Conservation (phyloP, 2,888 invertebrate genomes). For the Orthosia gothica region DNA sequence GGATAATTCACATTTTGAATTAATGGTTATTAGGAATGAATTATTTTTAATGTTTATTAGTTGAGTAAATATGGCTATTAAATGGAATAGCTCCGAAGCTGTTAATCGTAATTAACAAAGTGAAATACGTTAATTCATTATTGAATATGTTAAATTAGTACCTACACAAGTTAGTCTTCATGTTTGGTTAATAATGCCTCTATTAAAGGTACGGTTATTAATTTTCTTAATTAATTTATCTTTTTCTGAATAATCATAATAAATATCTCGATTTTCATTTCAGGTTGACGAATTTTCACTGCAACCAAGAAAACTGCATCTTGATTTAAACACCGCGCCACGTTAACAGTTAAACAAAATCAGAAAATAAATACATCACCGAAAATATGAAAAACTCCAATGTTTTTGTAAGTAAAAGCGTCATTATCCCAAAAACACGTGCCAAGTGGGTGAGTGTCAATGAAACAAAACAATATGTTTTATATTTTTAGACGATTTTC, state of each 20-base stretch:
- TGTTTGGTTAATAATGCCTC: slow-evolving; percentile 1
- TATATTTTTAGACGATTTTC: slow-evolving; percentile 70
- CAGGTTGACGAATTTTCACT: neutral
- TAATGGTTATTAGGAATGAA: slow-evolving; percentile 37
- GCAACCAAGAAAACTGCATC: slow-evolving; percentile 5
- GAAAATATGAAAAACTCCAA: slow-evolving; percentile 68
- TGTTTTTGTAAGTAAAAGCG: slow-evolving; percentile 75
- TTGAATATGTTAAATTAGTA: slow-evolving; percentile 36
- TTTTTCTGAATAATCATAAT: neutral
- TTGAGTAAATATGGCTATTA: slow-evolving; percentile 48
- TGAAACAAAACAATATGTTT: slow-evolving; percentile 73
- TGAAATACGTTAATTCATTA: slow-evolving; percentile 58
- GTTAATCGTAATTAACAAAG: slow-evolving; percentile 44
- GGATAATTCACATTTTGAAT: slow-evolving; percentile 45
- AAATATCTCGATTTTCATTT: neutral
- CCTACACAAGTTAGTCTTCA: slow-evolving; percentile 12
- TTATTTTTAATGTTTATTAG: slow-evolving; percentile 58
- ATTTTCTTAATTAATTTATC: neutral
- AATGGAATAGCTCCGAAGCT: slow-evolving; percentile 46
- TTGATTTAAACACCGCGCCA: slow-evolving; percentile 13
- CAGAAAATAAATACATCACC: slow-evolving; percentile 64
- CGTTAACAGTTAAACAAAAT: slow-evolving; percentile 23
- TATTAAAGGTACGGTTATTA: neutral
- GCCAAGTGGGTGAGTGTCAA: slow-evolving; percentile 90
- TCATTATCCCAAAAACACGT: slow-evolving; percentile 70